Conservation (phyloP, 2,113 vertebrate genomes). For the Cyprinodon variegatus region DNA sequence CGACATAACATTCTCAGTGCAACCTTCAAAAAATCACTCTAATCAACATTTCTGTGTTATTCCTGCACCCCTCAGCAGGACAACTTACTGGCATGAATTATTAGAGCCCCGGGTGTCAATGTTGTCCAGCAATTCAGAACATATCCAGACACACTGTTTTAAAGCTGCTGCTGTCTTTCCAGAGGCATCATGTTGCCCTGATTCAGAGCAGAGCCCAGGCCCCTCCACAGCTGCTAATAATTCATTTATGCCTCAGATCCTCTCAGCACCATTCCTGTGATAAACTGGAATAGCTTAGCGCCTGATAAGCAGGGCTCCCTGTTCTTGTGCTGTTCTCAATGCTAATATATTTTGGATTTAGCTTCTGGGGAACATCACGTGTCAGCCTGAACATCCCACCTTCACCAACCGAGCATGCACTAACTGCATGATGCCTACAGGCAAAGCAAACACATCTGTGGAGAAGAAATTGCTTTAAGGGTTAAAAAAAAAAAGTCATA, state of each 20-base stretch:
- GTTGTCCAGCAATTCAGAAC: not conserved
- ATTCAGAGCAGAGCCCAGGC: slow-evolving; percentile 31
- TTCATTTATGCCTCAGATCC: slow-evolving; percentile 41
- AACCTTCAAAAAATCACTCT: not conserved
- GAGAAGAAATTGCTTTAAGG: slow-evolving; percentile 36
- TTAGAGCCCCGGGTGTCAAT: slow-evolving; percentile 8
- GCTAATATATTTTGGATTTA: slow-evolving; percentile 63
- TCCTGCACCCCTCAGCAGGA: not conserved
- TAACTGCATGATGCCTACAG: slow-evolving; percentile 16
- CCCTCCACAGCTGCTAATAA: slow-evolving; percentile 23
- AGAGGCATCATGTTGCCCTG: slow-evolving; percentile 34
- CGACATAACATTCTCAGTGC: not conserved
- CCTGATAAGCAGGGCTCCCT: slow-evolving; percentile 49
- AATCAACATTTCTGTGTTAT: slow-evolving; percentile 7
- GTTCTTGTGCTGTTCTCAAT: slow-evolving; percentile 53
- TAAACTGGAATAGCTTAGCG: slow-evolving; percentile 33
- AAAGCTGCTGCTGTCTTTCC: slow-evolving; percentile 23
- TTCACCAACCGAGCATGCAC: slow-evolving; percentile 28
- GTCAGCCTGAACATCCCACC: slow-evolving; percentile 21
- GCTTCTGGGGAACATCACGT: slow-evolving; percentile 62
- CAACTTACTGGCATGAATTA: not conserved
- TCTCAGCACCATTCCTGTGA: slow-evolving; percentile 40
- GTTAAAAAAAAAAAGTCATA: slow-evolving; percentile 36
- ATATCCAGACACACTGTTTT: slow-evolving; percentile 14
- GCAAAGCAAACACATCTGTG: slow-evolving; percentile 23